Percentiles rank a stretch among this genome's conserved stretches.
phyloP scores from a whole-genome alignment of 1,140 invertebrate genomes.

The Diachasmimorpha longicaudata region DNA sequence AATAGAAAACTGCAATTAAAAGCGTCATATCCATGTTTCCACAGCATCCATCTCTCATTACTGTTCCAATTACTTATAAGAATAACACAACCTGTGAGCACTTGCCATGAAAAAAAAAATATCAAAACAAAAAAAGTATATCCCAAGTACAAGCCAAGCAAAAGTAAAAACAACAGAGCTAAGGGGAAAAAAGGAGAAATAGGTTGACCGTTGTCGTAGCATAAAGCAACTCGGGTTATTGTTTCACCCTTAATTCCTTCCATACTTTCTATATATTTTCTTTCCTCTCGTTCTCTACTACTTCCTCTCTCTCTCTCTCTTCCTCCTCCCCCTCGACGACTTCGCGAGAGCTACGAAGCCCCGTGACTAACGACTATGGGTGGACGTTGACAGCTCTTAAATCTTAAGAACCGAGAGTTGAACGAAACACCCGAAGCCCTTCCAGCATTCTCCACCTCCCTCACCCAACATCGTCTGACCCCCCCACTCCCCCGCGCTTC shows the following conservation, averaged over 20 bases:
- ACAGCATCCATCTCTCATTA: not conserved
- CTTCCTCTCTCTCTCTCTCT: not conserved
- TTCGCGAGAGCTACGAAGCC: not conserved
- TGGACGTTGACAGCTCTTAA: slow-evolving; percentile 8
- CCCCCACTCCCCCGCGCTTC: not conserved
- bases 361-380: not conserved
- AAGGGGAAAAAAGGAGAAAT: not conserved
- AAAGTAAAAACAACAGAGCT: not conserved
- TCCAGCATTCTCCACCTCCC: not conserved
- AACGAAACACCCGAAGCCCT: not conserved
- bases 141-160: not conserved
- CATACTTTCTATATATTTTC: not conserved
- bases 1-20: too few relatives aligned
- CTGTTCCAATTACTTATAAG: not conserved
- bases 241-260: slow-evolving; percentile 10
- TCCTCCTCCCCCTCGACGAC: not conserved
- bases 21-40: too few relatives aligned
- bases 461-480: not conserved
- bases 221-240: not conserved
- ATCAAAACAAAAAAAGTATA: not conserved
- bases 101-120: not conserved
- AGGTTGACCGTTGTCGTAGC: not conserved
- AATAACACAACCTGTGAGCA: not conserved
- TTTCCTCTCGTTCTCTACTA: not conserved
- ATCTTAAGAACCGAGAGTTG: slow-evolving; percentile 6